Base-by-base conservation (phyloP, 2,113 vertebrate genomes). In the Edolisoma coerulescens region DNA sequence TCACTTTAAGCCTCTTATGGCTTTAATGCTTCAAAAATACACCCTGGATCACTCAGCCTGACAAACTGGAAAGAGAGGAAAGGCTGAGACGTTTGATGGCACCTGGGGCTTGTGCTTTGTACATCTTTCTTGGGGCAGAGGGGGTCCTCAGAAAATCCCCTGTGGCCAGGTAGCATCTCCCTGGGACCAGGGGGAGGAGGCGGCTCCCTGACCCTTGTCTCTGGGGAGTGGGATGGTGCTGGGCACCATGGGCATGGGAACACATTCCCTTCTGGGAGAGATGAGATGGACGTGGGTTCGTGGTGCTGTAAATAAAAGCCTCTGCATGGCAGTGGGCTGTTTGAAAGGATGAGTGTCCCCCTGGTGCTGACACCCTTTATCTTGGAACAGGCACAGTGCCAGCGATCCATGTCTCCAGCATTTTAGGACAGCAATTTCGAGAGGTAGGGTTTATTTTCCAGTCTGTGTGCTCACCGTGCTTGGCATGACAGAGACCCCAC, bases 21-120 rank as follows among this genome's bases (percentile, higher is more conserved):
- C 68, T 90, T 95, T 93, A 81, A 89, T 63, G 44, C 64, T 90
- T 92, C 11, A 87, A 75, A 96, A 96, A 92, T 59, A 75, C 41
- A 84, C 15, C 39, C 16, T 84, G 44, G 47, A 59, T 80, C 86
- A 74, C 47, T 67, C 76, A 95, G 27, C 42, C 79, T 78, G 75
- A 50, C 32, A 93, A 88, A 86, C 26, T 30, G 21, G 30, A 50
- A 86, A 59, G 53, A 78, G 42, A 56, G 35, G 16, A 77, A 39
- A 1, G 3, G 10, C 27, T 84, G 80, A 44, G 27, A 27, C n/a
- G 77, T 89, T 6, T 74, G n/a, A 37, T 45, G 18, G 54, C 15
- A 24, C 23, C 10, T 49, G 45, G 26, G 21, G 23, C 30, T 75
- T 53, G 28, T 83, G 41, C 16, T 61, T 52, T 84, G 23, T 21